phyloP scores from a whole-genome alignment of 2,888 invertebrate species.

The Agonopterix heracliana region DNA sequence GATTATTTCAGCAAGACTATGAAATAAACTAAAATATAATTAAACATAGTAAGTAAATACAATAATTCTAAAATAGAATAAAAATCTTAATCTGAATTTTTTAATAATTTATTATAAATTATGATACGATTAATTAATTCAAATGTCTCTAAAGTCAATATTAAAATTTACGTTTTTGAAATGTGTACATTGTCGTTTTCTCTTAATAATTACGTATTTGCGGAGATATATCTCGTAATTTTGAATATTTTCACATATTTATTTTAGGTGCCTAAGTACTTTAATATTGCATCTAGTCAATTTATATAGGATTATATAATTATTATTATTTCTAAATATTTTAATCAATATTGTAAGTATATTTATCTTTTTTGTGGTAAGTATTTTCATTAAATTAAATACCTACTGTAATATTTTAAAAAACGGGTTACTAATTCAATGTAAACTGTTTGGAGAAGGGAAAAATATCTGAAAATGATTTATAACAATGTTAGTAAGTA shows the following conservation, averaged over 20 bases:
- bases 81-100: not conserved
- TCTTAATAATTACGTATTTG: not conserved
- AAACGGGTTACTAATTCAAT: not conserved
- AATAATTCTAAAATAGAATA: not conserved
- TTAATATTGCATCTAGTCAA: constrained; percentile 59
- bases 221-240: too few species aligned
- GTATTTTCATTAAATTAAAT: too few species aligned
- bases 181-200: not conserved
- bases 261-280: constrained; percentile 43
- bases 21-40: not conserved
- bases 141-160: not conserved
- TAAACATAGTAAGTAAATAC: not conserved
- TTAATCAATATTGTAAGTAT: too few species aligned
- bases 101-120: too few species aligned
- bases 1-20: not conserved
- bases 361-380: too few species aligned
- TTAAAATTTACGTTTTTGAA: not conserved
- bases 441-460: too few species aligned
- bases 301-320: constrained; percentile 18
- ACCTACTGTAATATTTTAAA: not conserved
- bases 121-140: not conserved
- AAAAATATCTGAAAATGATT: not conserved
- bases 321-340: not conserved
- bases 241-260: not conserved
- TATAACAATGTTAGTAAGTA: not conserved